Evolutionary conservation across 2,113 vertebrate species (phyloP).

Genomic region (Scopus umbretta): DNA sequence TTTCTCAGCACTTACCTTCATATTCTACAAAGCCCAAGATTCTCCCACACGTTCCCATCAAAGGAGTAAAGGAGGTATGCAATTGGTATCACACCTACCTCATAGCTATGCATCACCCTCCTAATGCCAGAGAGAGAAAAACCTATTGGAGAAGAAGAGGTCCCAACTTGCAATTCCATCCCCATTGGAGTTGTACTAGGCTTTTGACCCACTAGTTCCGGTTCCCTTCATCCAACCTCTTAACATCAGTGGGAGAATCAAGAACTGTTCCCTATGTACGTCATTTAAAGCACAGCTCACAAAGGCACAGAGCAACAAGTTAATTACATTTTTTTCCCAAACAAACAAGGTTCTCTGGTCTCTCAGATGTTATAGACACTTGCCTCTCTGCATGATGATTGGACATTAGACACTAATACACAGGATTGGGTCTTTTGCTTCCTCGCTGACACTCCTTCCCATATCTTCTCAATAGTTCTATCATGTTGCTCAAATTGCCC

Average conservation of each 20-base stretch:
- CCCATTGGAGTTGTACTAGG: not conserved
- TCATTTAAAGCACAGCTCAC: not conserved
- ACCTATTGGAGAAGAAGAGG: not conserved
- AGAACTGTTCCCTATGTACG: not conserved
- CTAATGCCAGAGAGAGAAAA: not conserved
- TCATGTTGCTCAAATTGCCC: not conserved
- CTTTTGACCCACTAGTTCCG: not conserved
- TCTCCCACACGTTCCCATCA: not conserved
- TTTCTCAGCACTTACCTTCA: not conserved
- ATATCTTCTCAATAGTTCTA: not conserved
- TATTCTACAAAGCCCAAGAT: not conserved
- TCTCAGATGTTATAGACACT: not conserved
- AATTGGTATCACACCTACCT: not conserved
- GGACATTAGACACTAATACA: not conserved
- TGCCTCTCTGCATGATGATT: not conserved
- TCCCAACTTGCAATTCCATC: not conserved
- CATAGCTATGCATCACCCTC: not conserved
- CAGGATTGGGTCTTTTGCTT: not conserved
- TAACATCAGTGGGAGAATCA: not conserved
- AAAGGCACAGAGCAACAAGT: not conserved
- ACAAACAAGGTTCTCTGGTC: not conserved
- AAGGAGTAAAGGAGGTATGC: not conserved
- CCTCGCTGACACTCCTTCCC: not conserved
- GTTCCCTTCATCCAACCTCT: not conserved
- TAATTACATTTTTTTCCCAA: not conserved